Base-by-base conservation (phyloP, 1,140 invertebrate species). In the Luehdorfia chinensis region DNA sequence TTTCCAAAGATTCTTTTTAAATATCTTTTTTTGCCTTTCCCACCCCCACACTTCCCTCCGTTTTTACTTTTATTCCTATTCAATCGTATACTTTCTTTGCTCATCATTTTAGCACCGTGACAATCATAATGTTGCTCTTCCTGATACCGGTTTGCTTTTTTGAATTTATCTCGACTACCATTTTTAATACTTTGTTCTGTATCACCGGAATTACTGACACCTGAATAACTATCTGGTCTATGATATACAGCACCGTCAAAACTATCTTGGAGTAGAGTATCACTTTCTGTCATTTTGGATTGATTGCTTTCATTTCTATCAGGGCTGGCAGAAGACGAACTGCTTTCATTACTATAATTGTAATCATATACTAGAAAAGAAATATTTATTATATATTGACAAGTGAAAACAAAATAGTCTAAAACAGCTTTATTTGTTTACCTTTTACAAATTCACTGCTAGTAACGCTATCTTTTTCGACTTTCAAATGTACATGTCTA, bases 41-140 rank as follows among this genome's bases (percentile, higher is more conserved):
- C 46, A 61, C 32, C 2, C 43, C 34, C 7, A 50, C 31, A 15
- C 55, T 74, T 55, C 66, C 66, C 14, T 43, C 47, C 15, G 52
- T 34, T 27, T 57, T 59, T 43, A 16, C 5, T 34, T 55, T 47
- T 56, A 65, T 15, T 15, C 39, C 15, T 27, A 46, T 36, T 63
- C 62, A 15, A 39, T 30, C 46, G 51, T 47, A 28, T 43, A 34
- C 23, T 58, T 58, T 25, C 37, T 39, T 41, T 53, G 58, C 12
- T 33, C 14, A 9, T 47, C 25, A 30, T 13, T 28, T 28, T 43
- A 6, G n/a, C 4, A 28, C 4, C 12, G n/a, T 39, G 19, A 8
- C 25, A 23, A 21, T 51, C 13, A 4, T 44, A 45, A 15, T 33
- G 28, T 14, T 30, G 33, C 16, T 6, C 19, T n/a, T 8, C 6